phyloP scores from a whole-genome alignment of 2,888 invertebrate genomes.

The Epinotia brunnichana region DNA sequence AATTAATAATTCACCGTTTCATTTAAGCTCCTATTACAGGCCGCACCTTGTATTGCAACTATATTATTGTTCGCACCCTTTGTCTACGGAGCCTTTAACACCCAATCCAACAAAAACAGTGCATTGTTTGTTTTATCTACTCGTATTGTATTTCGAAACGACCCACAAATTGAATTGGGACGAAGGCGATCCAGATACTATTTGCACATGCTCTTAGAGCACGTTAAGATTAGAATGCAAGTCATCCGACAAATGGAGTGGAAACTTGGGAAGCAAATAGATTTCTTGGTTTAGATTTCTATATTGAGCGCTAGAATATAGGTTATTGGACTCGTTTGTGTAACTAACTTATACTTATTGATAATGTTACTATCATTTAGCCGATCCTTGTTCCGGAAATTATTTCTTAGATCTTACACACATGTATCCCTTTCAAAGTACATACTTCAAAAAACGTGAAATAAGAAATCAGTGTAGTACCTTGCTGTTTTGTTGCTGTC shows the following conservation, averaged over 20 bases:
- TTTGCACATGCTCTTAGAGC: constrained; percentile 15
- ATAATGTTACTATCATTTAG: background rate
- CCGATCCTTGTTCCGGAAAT: background rate
- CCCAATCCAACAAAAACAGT: constrained; percentile 8
- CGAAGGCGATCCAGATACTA: background rate
- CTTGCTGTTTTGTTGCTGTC: too few species aligned
- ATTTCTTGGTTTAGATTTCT: background rate
- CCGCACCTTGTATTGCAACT: too few species aligned
- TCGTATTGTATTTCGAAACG: background rate
- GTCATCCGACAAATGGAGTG: constrained; percentile 1
- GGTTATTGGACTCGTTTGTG: background rate
- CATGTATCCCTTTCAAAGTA: too few species aligned
- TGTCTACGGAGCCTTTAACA: background rate
- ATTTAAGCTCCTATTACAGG: too few species aligned
- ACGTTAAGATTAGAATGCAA: constrained; percentile 4
- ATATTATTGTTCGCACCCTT: background rate
- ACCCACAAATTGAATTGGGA: constrained; percentile 8
- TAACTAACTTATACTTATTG: background rate
- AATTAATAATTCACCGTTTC: too few species aligned
- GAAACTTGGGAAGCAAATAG: background rate
- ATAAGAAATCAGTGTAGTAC: too few species aligned
- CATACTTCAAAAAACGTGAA: too few species aligned
- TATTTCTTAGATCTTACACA: too few species aligned
- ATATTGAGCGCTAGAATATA: background rate
- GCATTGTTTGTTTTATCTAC: background rate